These are phyloP conservation scores for Datnioides undecimradiatus DNA, from an alignment of 2,113 vertebrate genomes.

Conservation along the genomic window DNA sequence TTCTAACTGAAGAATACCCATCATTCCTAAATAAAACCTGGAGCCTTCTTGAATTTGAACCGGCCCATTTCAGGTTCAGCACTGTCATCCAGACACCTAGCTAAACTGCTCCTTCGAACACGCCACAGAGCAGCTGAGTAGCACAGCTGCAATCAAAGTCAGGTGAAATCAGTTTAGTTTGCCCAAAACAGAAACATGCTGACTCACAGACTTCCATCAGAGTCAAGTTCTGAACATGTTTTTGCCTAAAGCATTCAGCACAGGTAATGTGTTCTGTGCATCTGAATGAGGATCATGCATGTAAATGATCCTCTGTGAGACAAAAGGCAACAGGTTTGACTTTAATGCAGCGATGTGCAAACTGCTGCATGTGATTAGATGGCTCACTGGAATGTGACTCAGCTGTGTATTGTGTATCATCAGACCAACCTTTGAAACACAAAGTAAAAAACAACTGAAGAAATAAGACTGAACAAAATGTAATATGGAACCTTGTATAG, in stretches of 20 bases:
- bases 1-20: too few species aligned
- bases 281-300: conserved; percentile 48
- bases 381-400: conserved; percentile 12
- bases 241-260: neutral
- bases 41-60: neutral
- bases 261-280: conserved; percentile 19
- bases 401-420: conserved; percentile 9
- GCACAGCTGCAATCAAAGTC: conserved; percentile 26
- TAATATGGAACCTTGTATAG: neutral
- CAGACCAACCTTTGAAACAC: neutral
- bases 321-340: neutral
- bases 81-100: neutral
- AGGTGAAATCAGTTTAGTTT: conserved; percentile 31
- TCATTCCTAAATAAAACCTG: too few species aligned
- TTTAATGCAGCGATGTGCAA: conserved; percentile 1
- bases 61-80: neutral
- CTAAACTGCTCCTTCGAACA: neutral
- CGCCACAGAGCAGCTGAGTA: neutral
- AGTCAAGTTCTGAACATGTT: neutral
- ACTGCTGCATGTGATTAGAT: conserved; percentile 36
- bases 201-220: neutral
- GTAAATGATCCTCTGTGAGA: conserved; percentile 23
- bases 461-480: neutral
- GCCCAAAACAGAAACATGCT: neutral
- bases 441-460: neutral